Conservation (phyloP, 2,113 vertebrate genomes). For the Sarotherodon lohbergeri region DNA sequence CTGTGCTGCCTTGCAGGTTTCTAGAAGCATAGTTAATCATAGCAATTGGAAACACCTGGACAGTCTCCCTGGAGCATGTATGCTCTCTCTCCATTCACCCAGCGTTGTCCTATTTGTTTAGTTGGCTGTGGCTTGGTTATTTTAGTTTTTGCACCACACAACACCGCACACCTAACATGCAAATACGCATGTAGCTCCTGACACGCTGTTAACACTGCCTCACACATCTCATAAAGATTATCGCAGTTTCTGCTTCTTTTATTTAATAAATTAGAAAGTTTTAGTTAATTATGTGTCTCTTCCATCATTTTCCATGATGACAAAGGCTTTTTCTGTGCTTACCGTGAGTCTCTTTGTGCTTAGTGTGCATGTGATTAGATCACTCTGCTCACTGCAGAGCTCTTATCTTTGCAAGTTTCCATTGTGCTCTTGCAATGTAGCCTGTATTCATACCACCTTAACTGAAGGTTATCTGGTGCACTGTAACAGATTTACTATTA, state of each 20-base stretch:
- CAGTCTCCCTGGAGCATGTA: rapidly evolving
- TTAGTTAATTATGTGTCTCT: neutral
- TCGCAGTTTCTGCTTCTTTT: neutral
- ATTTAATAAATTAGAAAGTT: neutral
- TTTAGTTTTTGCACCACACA: neutral
- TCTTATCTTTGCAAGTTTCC: neutral
- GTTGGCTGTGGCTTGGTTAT: neutral
- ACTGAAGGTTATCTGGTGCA: neutral
- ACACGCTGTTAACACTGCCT: neutral
- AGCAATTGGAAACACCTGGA: neutral
- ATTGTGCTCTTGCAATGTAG: neutral
- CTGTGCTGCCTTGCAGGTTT: neutral
- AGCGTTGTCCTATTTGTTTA: neutral
- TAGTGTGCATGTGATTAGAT: neutral
- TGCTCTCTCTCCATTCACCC: neutral
- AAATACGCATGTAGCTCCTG: neutral
- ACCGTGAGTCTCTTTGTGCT: neutral
- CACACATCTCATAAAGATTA: neutral
- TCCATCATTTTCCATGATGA: neutral
- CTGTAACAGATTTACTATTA: neutral
- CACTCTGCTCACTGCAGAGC: neutral
- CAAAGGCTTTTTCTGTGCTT: neutral
- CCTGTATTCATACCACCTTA: rapidly evolving
- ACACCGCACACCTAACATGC: neutral
- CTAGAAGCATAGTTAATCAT: neutral